Conservation (phyloP, 2,888 invertebrate genomes). For the Caenorhabditis zanzibari region DNA sequence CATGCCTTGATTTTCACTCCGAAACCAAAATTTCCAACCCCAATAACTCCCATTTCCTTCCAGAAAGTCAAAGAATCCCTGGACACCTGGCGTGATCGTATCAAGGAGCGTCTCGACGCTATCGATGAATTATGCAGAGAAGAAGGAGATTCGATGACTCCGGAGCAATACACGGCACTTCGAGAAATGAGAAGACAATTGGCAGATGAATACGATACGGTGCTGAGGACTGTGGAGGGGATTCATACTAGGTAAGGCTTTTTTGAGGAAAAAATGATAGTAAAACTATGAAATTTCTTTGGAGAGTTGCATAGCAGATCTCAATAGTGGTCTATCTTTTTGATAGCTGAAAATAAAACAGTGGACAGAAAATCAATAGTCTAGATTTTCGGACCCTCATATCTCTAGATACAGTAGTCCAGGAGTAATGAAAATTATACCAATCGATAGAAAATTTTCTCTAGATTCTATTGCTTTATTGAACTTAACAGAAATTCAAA, state of each 20-base stretch:
- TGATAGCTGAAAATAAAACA: no score
- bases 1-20: no score
- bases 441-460: neutral
- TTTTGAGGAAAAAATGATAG: no score
- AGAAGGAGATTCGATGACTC: constrained; percentile 93
- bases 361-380: no score
- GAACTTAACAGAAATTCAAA: neutral
- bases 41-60: no score
- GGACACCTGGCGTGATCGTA: constrained; percentile 72
- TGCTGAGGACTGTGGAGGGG: constrained; percentile 73
- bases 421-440: neutral
- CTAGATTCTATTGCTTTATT: neutral
- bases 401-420: neutral
- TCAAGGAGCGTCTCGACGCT: constrained; percentile 71
- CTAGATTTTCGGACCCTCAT: neutral
- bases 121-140: constrained; percentile 73
- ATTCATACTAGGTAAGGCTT: constrained; percentile 70
- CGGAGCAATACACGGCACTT: constrained; percentile 92
- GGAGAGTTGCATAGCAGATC: no score
- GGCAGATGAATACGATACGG: constrained; percentile 76
- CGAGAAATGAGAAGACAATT: constrained; percentile 75
- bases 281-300: no score
- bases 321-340: no score
- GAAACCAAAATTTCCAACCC: no score
- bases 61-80: constrained; percentile 72